Percentiles rank a stretch among this genome's conserved stretches.
phyloP scores from a whole-genome alignment of 2,113 vertebrate species.

The Ailurus styani region DNA sequence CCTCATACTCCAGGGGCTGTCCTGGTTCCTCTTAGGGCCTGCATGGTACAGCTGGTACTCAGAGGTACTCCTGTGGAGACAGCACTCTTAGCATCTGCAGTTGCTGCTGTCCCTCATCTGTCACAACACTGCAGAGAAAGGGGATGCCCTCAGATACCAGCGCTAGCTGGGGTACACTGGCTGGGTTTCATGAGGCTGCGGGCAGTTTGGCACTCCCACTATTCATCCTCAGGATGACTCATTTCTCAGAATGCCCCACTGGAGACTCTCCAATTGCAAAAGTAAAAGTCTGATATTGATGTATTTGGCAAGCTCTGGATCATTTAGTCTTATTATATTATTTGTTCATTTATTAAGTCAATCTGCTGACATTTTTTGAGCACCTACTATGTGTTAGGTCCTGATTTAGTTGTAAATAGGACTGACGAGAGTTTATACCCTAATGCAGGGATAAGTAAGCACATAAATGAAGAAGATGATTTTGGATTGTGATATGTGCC shows the following conservation, averaged over 20 bases:
- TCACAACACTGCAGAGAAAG: not conserved
- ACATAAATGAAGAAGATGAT: not conserved
- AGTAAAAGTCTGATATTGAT: not conserved
- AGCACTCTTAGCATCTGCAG: not conserved
- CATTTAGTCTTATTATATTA: not conserved
- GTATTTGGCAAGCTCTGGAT: not conserved
- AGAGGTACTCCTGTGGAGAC: not conserved
- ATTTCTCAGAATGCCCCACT: not conserved
- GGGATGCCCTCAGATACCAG: too few relatives aligned
- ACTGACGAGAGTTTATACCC: not conserved
- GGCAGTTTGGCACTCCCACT: not conserved
- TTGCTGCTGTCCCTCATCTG: not conserved
- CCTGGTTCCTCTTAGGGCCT: not conserved
- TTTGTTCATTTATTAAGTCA: not conserved
- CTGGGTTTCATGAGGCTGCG: not conserved
- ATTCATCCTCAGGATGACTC: too few relatives aligned
- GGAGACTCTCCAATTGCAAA: not conserved
- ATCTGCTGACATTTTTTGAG: not conserved
- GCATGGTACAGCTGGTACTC: accelerated
- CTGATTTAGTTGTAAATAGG: not conserved
- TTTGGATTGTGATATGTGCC: not conserved
- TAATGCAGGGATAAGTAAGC: not conserved
- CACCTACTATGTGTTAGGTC: not conserved
- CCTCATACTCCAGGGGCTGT: not conserved
- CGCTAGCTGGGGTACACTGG: not conserved